Evolutionary conservation across 2,888 invertebrate genomes (phyloP).

Genomic region (Epirrhoe alternata): DNA sequence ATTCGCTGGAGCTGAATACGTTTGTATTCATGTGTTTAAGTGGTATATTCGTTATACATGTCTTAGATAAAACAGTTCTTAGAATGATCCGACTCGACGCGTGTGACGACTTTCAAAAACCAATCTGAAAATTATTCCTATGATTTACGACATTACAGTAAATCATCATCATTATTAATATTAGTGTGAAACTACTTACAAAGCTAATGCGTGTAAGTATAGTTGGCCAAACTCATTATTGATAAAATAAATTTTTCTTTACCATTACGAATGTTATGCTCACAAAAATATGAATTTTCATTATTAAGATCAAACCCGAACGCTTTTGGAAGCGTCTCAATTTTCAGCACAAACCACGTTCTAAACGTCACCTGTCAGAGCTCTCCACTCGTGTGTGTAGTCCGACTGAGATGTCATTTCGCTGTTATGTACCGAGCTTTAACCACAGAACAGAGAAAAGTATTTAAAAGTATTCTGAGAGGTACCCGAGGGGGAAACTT

Average conservation of each 20-base stretch:
- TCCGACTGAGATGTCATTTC: slow-evolving; percentile 48
- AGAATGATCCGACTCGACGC: neutral
- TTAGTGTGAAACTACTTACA: too few relatives aligned
- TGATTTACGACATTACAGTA: too few relatives aligned
- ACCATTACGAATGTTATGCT: too few relatives aligned
- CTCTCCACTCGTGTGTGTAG: slow-evolving; percentile 48
- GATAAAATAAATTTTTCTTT: too few relatives aligned
- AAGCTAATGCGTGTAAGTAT: too few relatives aligned
- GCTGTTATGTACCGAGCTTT: slow-evolving; percentile 54
- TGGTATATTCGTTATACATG: neutral
- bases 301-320: neutral
- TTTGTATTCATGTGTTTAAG: neutral
- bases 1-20: neutral
- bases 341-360: slow-evolving; percentile 36
- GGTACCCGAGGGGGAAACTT: slow-evolving; percentile 46
- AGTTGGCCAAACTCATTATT: too few relatives aligned
- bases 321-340: slow-evolving; percentile 17
- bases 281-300: neutral
- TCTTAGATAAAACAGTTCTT: neutral
- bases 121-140: too few relatives aligned
- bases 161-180: too few relatives aligned
- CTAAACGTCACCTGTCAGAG: slow-evolving; percentile 42
- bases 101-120: too few relatives aligned
- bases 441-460: slow-evolving; percentile 46
- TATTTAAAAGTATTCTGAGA: slow-evolving; percentile 53